phyloP scores from a whole-genome alignment of 2,797 vertebrate species.

The Nannoperca australis region DNA sequence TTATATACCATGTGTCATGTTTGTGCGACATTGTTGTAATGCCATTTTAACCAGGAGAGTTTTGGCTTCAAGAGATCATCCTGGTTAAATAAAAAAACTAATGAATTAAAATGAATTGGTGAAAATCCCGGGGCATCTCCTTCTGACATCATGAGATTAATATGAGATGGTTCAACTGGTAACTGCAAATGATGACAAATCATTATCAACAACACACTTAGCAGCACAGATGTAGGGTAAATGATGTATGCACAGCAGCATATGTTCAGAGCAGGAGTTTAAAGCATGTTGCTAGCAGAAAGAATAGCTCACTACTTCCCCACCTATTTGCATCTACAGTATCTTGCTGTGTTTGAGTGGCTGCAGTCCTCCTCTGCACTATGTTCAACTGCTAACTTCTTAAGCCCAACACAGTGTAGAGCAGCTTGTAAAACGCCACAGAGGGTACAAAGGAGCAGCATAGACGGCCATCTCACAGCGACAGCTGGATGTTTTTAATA shows the following conservation, averaged over 20 bases:
- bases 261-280: not conserved
- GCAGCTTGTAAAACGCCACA: constrained; percentile 56
- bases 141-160: not conserved
- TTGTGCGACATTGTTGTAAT: no score
- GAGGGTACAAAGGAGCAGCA: constrained; percentile 38
- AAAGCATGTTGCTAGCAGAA: not conserved
- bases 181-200: not conserved
- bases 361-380: constrained; percentile 45
- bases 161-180: no score
- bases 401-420: constrained; percentile 58
- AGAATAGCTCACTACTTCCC: constrained; percentile 34
- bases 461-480: constrained; percentile 49
- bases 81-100: not conserved
- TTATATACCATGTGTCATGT: no score
- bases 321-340: constrained; percentile 56
- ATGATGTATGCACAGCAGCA: no score
- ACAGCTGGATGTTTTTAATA: constrained; percentile 76
- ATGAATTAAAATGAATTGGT: not conserved
- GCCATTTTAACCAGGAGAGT: no score
- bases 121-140: not conserved
- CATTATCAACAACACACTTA: not conserved
- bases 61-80: not conserved
- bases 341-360: constrained; percentile 46
- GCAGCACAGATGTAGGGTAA: no score
- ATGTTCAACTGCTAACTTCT: constrained; percentile 44